Evolutionary conservation across 2,888 invertebrate genomes (phyloP).

Genomic region (Callosobruchus maculatus): DNA sequence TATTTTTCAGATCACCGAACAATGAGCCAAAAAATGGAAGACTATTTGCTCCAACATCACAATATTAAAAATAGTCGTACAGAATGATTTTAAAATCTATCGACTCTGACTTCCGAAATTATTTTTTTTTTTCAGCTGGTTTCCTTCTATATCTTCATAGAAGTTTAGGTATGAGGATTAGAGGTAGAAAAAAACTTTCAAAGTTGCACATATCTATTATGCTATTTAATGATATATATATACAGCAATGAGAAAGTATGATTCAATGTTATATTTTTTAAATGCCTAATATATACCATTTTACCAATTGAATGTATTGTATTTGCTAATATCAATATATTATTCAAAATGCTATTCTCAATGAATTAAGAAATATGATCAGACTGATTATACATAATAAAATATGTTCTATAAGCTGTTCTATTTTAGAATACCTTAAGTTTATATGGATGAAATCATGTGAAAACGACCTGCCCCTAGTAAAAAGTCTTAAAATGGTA

Average conservation of each 20-base stretch:
- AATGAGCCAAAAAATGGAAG: too few relatives aligned
- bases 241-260: background rate
- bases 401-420: slow-evolving; percentile 1
- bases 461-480: background rate
- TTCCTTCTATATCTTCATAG: too few relatives aligned
- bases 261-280: background rate
- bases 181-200: background rate
- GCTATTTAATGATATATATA: background rate
- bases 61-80: too few relatives aligned
- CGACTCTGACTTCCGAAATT: too few relatives aligned
- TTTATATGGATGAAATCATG: background rate
- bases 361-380: background rate
- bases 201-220: background rate
- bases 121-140: too few relatives aligned
- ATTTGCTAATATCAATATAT: background rate
- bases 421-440: background rate
- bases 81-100: too few relatives aligned
- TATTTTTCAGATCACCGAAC: too few relatives aligned
- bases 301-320: background rate
- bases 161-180: too few relatives aligned
- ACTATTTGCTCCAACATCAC: too few relatives aligned
- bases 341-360: background rate
- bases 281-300: background rate
- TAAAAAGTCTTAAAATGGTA: background rate
- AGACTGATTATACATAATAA: background rate